Conservation (phyloP, 1,140 invertebrate species). For the Nasonia giraulti region DNA sequence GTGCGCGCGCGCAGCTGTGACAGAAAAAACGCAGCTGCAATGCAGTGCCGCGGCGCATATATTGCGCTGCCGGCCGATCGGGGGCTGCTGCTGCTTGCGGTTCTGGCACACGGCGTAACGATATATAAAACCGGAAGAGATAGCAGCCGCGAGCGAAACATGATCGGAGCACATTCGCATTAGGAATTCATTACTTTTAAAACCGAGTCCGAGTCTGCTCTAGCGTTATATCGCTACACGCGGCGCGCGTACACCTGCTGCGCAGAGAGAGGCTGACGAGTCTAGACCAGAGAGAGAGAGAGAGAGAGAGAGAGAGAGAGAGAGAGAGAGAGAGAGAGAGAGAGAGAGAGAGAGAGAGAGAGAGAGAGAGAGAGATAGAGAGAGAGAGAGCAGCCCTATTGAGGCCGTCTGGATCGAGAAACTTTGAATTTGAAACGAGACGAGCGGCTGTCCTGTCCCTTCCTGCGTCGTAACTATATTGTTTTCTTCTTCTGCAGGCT, state of each 20-base stretch:
- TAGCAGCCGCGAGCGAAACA: constrained; percentile 28
- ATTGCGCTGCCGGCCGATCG: not conserved
- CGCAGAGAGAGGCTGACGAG: not conserved
- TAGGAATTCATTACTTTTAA: constrained; percentile 50
- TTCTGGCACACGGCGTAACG: not conserved
- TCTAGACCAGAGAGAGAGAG: not conserved
- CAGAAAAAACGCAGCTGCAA: constrained; percentile 45
- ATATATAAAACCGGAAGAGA: not conserved
- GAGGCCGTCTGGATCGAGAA: not conserved
- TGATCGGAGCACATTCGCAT: constrained; percentile 46
- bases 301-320: too few relatives aligned
- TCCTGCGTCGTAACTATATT: not conserved
- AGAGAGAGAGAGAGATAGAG: too few relatives aligned
- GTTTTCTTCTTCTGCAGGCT: constrained; percentile 7
- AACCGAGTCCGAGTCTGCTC: not conserved
- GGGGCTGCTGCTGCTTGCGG: not conserved
- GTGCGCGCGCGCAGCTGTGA: constrained; percentile 12
- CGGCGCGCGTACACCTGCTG: constrained; percentile 29
- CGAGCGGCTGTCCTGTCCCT: not conserved
- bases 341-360: not conserved
- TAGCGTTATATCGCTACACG: not conserved
- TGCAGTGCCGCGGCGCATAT: not conserved
- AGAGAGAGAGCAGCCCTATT: too few relatives aligned
- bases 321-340: too few relatives aligned
- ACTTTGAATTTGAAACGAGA: constrained; percentile 24